Conservation (phyloP, 2,113 vertebrate genomes). For the Mormyrus lacerda region DNA sequence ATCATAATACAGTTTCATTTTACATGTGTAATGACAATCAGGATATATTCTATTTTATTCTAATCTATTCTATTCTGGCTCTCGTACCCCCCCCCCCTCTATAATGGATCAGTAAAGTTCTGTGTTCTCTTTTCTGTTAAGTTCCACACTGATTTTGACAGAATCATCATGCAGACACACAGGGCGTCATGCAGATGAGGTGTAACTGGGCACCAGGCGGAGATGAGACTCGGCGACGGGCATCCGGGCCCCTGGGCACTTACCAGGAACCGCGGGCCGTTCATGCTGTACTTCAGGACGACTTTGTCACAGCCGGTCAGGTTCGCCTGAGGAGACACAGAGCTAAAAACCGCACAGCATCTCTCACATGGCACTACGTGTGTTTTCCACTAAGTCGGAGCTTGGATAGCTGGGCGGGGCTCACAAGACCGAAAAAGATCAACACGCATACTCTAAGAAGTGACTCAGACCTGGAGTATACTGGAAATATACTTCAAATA, state of each 20-base stretch:
- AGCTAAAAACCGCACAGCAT: not conserved
- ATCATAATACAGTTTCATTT: not conserved
- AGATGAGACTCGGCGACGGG: not conserved
- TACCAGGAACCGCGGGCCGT: constrained; percentile 83
- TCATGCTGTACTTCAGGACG: constrained; percentile 70
- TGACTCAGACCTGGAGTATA: not conserved
- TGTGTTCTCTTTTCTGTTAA: not conserved
- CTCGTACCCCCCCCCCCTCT: not conserved
- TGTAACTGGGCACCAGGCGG: not conserved
- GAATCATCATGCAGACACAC: not conserved
- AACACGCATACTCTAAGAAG: not conserved
- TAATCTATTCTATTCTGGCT: not conserved
- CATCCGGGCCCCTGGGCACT: constrained; percentile 41
- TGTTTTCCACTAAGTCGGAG: not conserved
- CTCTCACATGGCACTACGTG: not conserved
- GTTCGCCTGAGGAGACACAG: constrained; percentile 59
- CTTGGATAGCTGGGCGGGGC: not conserved
- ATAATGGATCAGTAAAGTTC: not conserved
- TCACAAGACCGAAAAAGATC: not conserved
- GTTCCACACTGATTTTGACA: not conserved
- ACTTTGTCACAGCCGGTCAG: constrained; percentile 82
- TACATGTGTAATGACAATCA: not conserved
- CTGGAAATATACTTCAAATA: not conserved
- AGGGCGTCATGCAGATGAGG: not conserved
- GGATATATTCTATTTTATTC: not conserved